Base-by-base conservation (phyloP, 1,140 invertebrate species). In the Archegozetes longisetosus region DNA sequence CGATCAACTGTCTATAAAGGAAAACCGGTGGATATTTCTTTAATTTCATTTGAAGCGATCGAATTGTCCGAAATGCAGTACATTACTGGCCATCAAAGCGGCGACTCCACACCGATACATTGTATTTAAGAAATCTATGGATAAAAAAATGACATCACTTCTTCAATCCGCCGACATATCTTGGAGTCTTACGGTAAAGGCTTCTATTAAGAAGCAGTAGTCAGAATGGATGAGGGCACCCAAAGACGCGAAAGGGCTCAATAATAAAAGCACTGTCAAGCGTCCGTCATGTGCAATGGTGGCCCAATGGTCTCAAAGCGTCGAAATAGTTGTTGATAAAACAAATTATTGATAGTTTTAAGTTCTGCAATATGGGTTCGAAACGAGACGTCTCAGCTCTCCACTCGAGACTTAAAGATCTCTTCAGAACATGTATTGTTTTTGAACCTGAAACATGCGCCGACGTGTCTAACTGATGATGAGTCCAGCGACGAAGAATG, bases 161-260 rank as follows among this genome's bases (percentile, higher is more conserved):
- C 52, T 70, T 1, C 70, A 72, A 48, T 66, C 66, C n/a, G 61
- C 70, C 6, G 68, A 71, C 59, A 62, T 71, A 24, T 54, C 48
- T 14, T 55, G 69, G n/a, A 70, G 70, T 52, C 65, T 63, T 24
- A 61, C 64, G 2, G 69, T 71, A 57, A 71, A 71, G 57, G 53
- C 22, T 1, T 47, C 58, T 53, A 53, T 68, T 27, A 58, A 60
- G 52, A n/a, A 54, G 40, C 17, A 59, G n/a, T 71, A 62, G 62
- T 61, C 61, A 22, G 24, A 60, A 13, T 68, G 65, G 68, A 66
- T 67, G 62, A 47, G 27, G 6, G 6, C 32, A 6, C 32, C 32
- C 1, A 53, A 50, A 14, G 12, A 48, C 49, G 13, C 32, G 17
- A 28, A 48, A 6, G 24, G 27, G 1, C 2, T n/a, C 2, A 54